These are phyloP conservation scores for Pinctada fucata DNA, from an alignment of 2,888 invertebrate species.

Conservation along the genomic window DNA sequence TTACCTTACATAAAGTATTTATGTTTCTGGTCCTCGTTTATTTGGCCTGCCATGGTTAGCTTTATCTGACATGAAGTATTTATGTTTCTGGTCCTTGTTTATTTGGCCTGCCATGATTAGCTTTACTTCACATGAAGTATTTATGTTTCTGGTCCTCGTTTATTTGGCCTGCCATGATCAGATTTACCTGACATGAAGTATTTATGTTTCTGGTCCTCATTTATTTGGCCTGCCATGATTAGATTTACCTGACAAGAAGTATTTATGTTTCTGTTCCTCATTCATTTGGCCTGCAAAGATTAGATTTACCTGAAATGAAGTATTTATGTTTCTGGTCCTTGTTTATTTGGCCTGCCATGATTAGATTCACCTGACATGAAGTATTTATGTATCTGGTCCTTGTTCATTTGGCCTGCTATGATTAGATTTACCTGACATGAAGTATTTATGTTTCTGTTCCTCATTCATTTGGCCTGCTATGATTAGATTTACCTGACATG, in stretches of 20 bases:
- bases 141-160: constrained; percentile 56
- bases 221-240: too few species aligned
- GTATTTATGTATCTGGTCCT: constrained; percentile 58
- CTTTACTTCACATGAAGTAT: constrained; percentile 60
- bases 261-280: too few species aligned
- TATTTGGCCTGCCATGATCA: constrained; percentile 26
- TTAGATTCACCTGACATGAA: constrained; percentile 58
- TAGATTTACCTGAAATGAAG: constrained; percentile 58
- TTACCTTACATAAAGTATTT: constrained; percentile 64
- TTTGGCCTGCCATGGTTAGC: background rate
- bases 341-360: constrained; percentile 37
- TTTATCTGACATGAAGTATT: constrained; percentile 62
- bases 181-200: too few species aligned
- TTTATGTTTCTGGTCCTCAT: too few species aligned
- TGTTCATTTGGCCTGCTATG: constrained; percentile 30
- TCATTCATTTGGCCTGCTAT: constrained; percentile 42
- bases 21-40: constrained; percentile 55
- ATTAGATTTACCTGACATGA: constrained; percentile 56
- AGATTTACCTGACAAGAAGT: too few species aligned
- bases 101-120: constrained; percentile 33
- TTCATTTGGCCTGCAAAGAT: too few species aligned
- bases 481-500: constrained; percentile 55
- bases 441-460: constrained; percentile 59
- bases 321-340: constrained; percentile 59
- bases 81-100: constrained; percentile 54